Percentiles rank a stretch among this genome's conserved stretches.
Conservation (phyloP, 1,140 invertebrate genomes). For the Proales similis region DNA sequence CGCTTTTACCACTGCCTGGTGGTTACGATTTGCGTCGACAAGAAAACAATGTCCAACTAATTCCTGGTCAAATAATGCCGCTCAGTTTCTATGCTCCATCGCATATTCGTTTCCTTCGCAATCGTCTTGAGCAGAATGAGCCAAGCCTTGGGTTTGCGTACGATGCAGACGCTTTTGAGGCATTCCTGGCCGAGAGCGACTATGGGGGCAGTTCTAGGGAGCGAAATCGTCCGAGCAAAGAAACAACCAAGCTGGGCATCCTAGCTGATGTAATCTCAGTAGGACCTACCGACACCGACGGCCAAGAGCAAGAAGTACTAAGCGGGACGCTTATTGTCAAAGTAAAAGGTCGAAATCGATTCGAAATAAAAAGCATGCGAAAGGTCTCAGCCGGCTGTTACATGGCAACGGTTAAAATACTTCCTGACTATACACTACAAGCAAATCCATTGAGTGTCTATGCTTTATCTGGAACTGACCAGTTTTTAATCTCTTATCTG, state of each 20-base stretch:
- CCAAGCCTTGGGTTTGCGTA: constrained; percentile 10
- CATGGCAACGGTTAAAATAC: constrained; percentile 19
- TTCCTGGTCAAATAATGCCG: constrained; percentile 36
- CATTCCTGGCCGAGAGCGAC: neutral
- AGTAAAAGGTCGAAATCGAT: constrained; percentile 24
- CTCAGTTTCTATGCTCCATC: constrained; percentile 23
- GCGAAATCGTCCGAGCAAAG: neutral
- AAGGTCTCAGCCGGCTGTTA: constrained; percentile 9
- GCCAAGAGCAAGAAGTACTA: constrained; percentile 19
- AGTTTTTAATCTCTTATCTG: constrained; percentile 4
- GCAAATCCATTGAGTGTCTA: constrained; percentile 6
- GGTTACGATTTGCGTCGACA: constrained; percentile 13
- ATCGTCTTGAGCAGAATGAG: constrained; percentile 6
- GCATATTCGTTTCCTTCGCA: constrained; percentile 20
- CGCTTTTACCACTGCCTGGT: constrained; percentile 11
- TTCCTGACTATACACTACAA: constrained; percentile 15
- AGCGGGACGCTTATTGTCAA: constrained; percentile 11
- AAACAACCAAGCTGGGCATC: constrained; percentile 18
- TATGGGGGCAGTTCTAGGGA: neutral
- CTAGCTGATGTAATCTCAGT: constrained; percentile 31
- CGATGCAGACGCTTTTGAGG: neutral
- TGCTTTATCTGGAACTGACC: neutral
- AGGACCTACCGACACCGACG: neutral
- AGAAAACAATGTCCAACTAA: constrained; percentile 31
- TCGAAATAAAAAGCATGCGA: constrained; percentile 8